A percentile compares a stretch with the other conserved stretches of the same genome.
These are phyloP conservation scores for Drosophila lutescens DNA, from an alignment of 2,888 invertebrate genomes.

Conservation along the genomic window DNA sequence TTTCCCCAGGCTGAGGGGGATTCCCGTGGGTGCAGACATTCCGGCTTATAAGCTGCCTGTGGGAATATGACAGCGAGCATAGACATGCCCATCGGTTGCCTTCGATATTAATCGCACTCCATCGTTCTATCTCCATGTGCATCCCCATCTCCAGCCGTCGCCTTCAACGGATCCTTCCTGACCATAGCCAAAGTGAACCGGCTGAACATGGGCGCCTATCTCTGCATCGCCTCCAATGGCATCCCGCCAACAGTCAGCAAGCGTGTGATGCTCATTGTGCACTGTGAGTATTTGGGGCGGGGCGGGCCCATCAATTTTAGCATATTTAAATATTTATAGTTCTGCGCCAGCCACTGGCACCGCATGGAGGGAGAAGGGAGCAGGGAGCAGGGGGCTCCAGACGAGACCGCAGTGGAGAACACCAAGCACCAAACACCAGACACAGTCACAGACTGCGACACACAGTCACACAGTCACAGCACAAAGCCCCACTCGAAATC, in stretches of 20 bases:
- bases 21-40: background rate
- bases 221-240: constrained; percentile 93
- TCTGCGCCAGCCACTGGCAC: constrained; percentile 58
- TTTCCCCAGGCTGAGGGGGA: background rate
- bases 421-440: constrained; percentile 6
- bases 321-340: constrained; percentile 77
- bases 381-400: constrained; percentile 9
- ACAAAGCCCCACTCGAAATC: constrained; percentile 69
- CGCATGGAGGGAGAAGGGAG: constrained; percentile 44
- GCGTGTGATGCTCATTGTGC: constrained; percentile 91
- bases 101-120: constrained; percentile 20
- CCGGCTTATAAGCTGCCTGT: constrained; percentile 6
- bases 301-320: constrained; percentile 67
- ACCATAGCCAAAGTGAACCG: constrained; percentile 90
- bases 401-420: constrained; percentile 6
- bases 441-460: constrained; percentile 42
- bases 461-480: constrained; percentile 14
- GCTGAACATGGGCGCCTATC: constrained; percentile 92
- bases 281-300: constrained; percentile 88
- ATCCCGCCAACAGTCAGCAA: constrained; percentile 92
- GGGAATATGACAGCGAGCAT: constrained; percentile 1
- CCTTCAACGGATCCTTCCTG: constrained; percentile 89
- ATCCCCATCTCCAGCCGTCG: constrained; percentile 85
- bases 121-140: background rate
- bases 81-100: constrained; percentile 11